Conservation (phyloP, 2,113 vertebrate species). For the Dunckerocampus dactyliophorus region DNA sequence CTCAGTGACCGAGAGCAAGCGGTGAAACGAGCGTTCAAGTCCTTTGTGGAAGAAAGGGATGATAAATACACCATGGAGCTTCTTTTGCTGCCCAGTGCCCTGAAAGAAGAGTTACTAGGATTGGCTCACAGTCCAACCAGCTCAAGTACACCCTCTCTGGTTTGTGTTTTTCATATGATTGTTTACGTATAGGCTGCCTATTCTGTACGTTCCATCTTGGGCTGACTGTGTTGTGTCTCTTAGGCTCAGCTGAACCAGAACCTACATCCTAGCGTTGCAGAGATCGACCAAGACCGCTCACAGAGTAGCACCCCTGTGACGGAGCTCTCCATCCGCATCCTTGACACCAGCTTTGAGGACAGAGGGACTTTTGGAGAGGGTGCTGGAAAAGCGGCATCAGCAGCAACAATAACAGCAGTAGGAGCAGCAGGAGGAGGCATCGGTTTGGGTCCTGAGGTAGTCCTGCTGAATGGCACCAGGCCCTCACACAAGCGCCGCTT, state of each 20-base stretch:
- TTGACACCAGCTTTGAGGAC: conserved; percentile 81
- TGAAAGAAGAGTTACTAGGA: conserved; percentile 87
- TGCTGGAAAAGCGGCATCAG: conserved; percentile 11
- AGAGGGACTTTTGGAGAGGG: conserved; percentile 39
- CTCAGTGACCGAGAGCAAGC: conserved; percentile 77
- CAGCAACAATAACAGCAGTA: neutral
- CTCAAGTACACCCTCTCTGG: conserved; percentile 40
- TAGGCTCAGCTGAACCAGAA: conserved; percentile 31
- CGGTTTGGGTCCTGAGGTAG: conserved; percentile 38
- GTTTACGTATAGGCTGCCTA: too few relatives aligned
- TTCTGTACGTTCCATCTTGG: too few relatives aligned
- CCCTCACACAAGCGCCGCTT: conserved; percentile 87
- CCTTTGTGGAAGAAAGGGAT: conserved; percentile 85
- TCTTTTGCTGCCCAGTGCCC: conserved; percentile 86
- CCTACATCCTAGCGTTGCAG: conserved; percentile 22
- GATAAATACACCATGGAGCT: conserved; percentile 96
- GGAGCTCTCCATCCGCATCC: conserved; percentile 87
- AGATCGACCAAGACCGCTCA: conserved; percentile 76
- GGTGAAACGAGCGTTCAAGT: conserved; percentile 86
- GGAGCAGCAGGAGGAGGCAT: conserved; percentile 44
- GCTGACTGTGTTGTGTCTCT: neutral
- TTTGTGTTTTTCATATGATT: conserved; percentile 24
- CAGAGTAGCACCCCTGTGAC: conserved; percentile 87
- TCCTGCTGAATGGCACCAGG: conserved; percentile 73
- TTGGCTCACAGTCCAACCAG: conserved; percentile 72